Evolutionary conservation across 2,113 vertebrate species (phyloP), one percentile per base, ranked within the genome.

Genomic region (Podarcis muralis): DNA sequence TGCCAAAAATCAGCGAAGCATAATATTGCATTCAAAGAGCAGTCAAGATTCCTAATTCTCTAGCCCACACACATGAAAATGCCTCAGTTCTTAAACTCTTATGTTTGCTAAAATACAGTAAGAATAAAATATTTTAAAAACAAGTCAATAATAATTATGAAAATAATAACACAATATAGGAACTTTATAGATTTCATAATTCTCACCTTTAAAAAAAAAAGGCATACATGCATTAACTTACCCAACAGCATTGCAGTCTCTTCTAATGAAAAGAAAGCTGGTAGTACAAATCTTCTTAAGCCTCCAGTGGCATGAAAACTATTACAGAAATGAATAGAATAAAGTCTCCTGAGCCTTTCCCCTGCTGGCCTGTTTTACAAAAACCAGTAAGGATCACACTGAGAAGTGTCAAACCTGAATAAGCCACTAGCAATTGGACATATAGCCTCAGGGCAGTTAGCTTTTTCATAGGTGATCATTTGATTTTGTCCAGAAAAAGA

Each of bases 291-390:
- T 97, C 96, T 96, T 96, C 95, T 96, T 92, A 96, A 96, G 92
- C 93, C 95, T 97, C 95, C 94, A 0, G 95, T 96, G 96, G 95
- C 93, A 97, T 95, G 94, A 93, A 97, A 96, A 96, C 95, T 97
- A 96, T 96, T 96, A 97, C 62, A 95, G 90, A 96, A 97, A 97
- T 95, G 96, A 97, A 97, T 93, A 95, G 95, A 93, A 97, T 90
- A 90, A 91, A 93, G 91, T 96, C 96, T 97, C 95, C 92, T 94
- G 91, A 97, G 97, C 87, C 91, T 94, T 95, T 82, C 57, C 80
- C 81, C 92, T 96, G 91, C 92, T 92, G 95, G 93, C 94, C 95
- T 97, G 91, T 96, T 96, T 97, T 96, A 95, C 88, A 94, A 96
- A 96, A 96, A 93, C 91, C 93, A 91, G 94, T 95, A 95, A 95